Evolutionary conservation across 2,797 vertebrate species (phyloP), one percentile per base, ranked within the genome.

Genomic region (Danio aesculapii): DNA sequence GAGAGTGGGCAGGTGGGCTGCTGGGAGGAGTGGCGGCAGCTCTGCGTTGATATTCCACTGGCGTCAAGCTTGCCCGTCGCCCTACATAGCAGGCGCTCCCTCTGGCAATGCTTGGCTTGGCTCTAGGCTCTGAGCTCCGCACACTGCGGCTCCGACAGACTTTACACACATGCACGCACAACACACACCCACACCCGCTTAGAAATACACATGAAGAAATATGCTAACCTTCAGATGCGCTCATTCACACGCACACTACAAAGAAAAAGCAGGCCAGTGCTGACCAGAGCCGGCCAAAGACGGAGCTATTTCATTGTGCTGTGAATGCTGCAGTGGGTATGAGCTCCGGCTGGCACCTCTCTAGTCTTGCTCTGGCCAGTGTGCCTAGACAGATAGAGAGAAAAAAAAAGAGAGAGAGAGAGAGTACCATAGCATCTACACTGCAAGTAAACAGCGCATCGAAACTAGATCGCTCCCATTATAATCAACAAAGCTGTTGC

Each of bases 61-160:
- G 93, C 91, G 93, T 94, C 93, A 93, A 90, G 92, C 92, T 91
- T 81, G 88, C 92, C 87, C 92, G 92, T 93, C 92, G 93, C 92
- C 93, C 94, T 93, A 95, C 93, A 94, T 94, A 93, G 92, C 94
- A 93, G 93, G 88, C 92, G 85, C 93, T 94, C 93, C 93, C 93
- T 93, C 93, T 94, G 93, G 92, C 94, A 94, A 91, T 73, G 85
- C 74, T 58, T 76, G 90, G 89, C 89, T 94, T 93, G 92, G 92
- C 93, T 94, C 86, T 87, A 87, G 92, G 92, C 89, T 91, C 84
- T 88, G 87, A 80, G 90, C 90, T 91, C 91, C 90, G 93, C 91
- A 92, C 81, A 85, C 86, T 87, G 88, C 88, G 90, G 90, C 90
- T 89, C 90, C 88, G 89, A 93, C 92, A 92, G 90, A 89, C 83